Evolutionary conservation across 2,113 vertebrate species (phyloP), one percentile per base, ranked within the genome.

Genomic region (Phaethon lepturus): DNA sequence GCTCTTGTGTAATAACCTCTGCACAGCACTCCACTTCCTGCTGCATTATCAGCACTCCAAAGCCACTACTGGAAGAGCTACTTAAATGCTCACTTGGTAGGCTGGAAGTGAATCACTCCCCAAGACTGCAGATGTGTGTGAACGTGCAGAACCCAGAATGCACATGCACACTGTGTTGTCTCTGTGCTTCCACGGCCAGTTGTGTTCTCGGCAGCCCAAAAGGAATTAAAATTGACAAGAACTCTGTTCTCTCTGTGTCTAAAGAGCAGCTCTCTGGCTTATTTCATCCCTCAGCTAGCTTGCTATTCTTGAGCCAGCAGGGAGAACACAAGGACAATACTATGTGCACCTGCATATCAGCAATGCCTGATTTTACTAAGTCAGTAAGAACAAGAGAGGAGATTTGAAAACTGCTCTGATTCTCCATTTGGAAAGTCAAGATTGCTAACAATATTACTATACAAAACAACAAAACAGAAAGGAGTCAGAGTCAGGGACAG

Each of bases 181-280:
- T 94, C 90, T 94, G 80, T 87, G 87, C 83, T 96, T n/a, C 81
- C 71, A 73, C 69, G 89, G 85, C 49, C 80, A 82, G 69, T 68
- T 89, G 88, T 95, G 88, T 53, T 73, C 81, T 82, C 8, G 1
- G 53, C 42, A 90, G 86, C 50, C 82, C 75, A 62, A 62, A 58
- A 80, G 82, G 74, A 80, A 77, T 92, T 28, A 59, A 75, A 90
- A 60, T 79, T 68, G 68, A 80, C 95, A 95, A 84, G 63, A 82
- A 66, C 79, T 53, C 82, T 47, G 66, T 93, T 93, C 86, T 86
- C 50, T 66, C 64, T 24, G 55, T 22, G 38, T 63, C 60, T 88
- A 67, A 76, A 81, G 79, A 76, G 29, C 74, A 62, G 45, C 60
- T 74, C 75, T 74, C 90, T 81, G 47, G 75, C 84, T 93, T 68